Evolutionary conservation across 1,140 invertebrate genomes (phyloP).

Genomic region (Ptiloglossa arizonensis): DNA sequence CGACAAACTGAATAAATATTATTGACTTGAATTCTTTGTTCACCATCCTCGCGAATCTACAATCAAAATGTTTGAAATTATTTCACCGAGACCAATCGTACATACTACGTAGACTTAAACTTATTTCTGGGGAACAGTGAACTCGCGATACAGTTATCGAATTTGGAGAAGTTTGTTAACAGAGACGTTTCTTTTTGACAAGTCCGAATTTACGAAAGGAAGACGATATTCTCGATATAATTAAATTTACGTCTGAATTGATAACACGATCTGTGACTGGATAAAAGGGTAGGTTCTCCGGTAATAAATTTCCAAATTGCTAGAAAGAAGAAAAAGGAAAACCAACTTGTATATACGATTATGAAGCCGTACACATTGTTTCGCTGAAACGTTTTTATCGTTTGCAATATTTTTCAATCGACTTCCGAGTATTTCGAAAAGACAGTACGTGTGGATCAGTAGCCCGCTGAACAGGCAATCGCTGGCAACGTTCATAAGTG

Average conservation of each 20-base stretch:
- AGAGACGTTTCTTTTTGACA: no score
- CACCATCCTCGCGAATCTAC: slow-evolving; percentile 34
- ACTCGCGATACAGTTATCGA: no score
- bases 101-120: no score
- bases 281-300: no score
- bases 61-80: neutral
- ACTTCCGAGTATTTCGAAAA: slow-evolving; percentile 60
- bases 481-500: slow-evolving; percentile 39
- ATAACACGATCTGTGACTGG: no score
- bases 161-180: no score
- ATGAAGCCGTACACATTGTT: slow-evolving; percentile 53
- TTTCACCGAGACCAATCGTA: no score
- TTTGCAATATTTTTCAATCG: slow-evolving; percentile 40
- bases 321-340: neutral
- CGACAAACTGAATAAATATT: slow-evolving; percentile 48
- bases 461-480: slow-evolving; percentile 52
- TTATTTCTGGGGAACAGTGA: no score
- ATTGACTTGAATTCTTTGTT: slow-evolving; percentile 48
- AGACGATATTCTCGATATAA: no score
- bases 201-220: no score
- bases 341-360: slow-evolving; percentile 57
- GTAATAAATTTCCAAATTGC: no score
- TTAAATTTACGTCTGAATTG: no score
- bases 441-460: slow-evolving; percentile 53
- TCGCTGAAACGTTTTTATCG: neutral